Evolutionary conservation across 1,140 invertebrate species (phyloP), one percentile per base, ranked within the genome.

Genomic region (Leguminivora glycinivorella): DNA sequence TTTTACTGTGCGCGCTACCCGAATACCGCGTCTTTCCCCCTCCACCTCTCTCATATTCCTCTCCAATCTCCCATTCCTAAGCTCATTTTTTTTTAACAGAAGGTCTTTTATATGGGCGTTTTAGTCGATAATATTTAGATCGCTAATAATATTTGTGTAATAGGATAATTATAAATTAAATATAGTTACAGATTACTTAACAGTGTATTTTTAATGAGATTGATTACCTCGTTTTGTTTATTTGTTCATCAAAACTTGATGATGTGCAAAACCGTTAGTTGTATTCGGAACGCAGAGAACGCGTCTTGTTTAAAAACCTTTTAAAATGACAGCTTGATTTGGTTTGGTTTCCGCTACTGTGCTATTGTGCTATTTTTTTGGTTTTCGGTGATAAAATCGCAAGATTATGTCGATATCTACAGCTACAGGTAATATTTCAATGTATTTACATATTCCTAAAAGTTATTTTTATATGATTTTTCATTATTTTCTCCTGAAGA

Each of bases 291-390:
- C 72, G 72, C 68, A 71, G 75, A 74, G 75, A 34, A 43, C n/a
- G 66, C 40, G 67, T 43, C 67, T 40, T 47, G 19, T 52, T 68
- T 77, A 85, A 84, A 82, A 84, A 89, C 85, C 88, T 91, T 87
- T 89, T 81, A 85, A 87, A 84, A 84, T 91, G 89, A 91, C 89
- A 91, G 89, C 89, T 91, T 91, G 89, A 91, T 88, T 91, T 91
- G 89, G 89, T 91, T 89, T 91, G 87, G 87, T 91, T 89, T 91
- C 89, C 87, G 89, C 89, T 87, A 88, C 88, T 89, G 89, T 91
- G 85, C 89, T 91, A 84, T 89, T 89, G 89, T 91, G 87, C 87
- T 89, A 88, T 89, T 89, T 91, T 68, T 85, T 87, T 83, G 75
- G 81, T 85, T 88, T 91, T 88, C 81, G 73, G 77, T 81, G 77